A percentile compares a stretch with the other conserved stretches of the same genome.
Conservation (phyloP, 1,140 invertebrate species). For the Protaetia brevitarsis region DNA sequence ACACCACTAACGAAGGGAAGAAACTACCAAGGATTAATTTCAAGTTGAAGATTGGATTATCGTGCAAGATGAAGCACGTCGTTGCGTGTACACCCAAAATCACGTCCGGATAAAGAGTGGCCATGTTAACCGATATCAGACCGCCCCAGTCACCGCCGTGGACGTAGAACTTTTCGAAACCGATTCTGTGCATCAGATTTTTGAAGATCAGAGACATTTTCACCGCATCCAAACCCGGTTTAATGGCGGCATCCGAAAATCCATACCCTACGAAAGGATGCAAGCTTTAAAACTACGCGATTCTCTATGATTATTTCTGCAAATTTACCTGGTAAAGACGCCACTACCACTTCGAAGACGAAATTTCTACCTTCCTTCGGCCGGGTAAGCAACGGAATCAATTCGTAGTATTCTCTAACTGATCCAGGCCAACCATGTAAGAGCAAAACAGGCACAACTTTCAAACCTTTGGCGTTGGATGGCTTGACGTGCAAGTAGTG, state of each 20-base stretch:
- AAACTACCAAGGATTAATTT: slow-evolving; percentile 56
- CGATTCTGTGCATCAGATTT: slow-evolving; percentile 79
- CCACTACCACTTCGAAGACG: not conserved
- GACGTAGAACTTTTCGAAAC: slow-evolving; percentile 71
- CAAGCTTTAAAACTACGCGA: slow-evolving; percentile 52
- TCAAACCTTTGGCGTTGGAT: slow-evolving; percentile 42
- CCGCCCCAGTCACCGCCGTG: slow-evolving; percentile 88
- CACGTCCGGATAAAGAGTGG: slow-evolving; percentile 66
- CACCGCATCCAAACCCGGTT: slow-evolving; percentile 60
- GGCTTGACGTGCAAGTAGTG: slow-evolving; percentile 38
- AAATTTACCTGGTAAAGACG: slow-evolving; percentile 51
- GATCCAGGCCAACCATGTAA: slow-evolving; percentile 93
- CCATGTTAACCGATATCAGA: slow-evolving; percentile 59
- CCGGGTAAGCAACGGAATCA: slow-evolving; percentile 64
- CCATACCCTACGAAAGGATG: slow-evolving; percentile 55
- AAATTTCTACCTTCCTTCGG: slow-evolving; percentile 51
- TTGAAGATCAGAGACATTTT: slow-evolving; percentile 73
- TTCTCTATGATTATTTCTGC: no score
- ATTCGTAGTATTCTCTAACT: slow-evolving; percentile 80
- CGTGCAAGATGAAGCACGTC: slow-evolving; percentile 52
- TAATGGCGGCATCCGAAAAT: slow-evolving; percentile 69
- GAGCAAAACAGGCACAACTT: slow-evolving; percentile 62
- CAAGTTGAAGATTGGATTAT: slow-evolving; percentile 45
- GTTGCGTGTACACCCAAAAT: slow-evolving; percentile 69
- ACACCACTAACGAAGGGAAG: slow-evolving; percentile 56